Evolutionary conservation across 2,797 vertebrate genomes (phyloP).

Genomic region (Crossoptilon crossoptilon): DNA sequence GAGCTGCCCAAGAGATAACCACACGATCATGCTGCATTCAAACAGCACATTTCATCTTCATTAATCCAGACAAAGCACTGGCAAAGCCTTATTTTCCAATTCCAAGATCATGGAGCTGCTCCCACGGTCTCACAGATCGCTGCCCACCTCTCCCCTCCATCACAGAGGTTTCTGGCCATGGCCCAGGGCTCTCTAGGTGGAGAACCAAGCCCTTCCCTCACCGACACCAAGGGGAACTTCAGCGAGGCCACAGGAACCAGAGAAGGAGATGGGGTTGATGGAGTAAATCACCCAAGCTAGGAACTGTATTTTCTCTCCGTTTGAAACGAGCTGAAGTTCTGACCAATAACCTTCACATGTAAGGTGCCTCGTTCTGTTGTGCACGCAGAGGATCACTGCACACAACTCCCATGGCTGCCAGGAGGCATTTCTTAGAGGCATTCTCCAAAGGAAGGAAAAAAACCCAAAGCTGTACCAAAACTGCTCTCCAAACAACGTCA

Average conservation of each 20-base stretch:
- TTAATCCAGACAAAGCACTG: slow-evolving; percentile 51
- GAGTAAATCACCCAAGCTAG: background rate
- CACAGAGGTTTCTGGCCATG: background rate
- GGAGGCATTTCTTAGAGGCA: background rate
- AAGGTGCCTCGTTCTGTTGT: background rate
- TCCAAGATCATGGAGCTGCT: background rate
- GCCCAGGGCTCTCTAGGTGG: background rate
- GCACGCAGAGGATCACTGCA: background rate
- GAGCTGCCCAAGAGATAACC: slow-evolving; percentile 48
- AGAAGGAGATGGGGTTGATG: background rate
- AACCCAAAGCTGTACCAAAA: background rate
- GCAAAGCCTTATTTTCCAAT: background rate
- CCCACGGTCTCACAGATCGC: background rate
- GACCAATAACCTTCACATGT: background rate
- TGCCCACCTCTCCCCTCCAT: background rate
- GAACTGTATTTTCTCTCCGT: background rate
- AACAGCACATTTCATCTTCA: slow-evolving; percentile 53
- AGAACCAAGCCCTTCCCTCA: background rate
- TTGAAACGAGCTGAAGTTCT: background rate
- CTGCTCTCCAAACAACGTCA: background rate
- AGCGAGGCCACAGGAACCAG: background rate
- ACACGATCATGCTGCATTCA: background rate
- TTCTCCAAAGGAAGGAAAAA: background rate
- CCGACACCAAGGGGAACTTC: background rate
- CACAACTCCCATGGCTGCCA: background rate